A percentile compares a stretch with the other conserved stretches of the same genome.
These are phyloP conservation scores for Achatina immaculata DNA, from an alignment of 1,140 invertebrate species.

Conservation along the genomic window DNA sequence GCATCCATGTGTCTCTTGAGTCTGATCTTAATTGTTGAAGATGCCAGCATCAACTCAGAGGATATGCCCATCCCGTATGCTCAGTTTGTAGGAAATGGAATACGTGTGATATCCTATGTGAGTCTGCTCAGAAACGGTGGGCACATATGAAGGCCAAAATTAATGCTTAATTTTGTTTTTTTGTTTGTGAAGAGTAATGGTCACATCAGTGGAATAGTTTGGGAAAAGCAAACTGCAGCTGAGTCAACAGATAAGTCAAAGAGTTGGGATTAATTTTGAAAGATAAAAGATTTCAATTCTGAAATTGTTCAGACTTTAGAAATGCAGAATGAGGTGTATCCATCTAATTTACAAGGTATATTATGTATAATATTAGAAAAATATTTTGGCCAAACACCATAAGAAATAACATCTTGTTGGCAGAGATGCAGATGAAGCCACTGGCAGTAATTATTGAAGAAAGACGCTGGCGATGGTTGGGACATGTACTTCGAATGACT, in stretches of 20 bases:
- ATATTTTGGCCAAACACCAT: too few relatives aligned
- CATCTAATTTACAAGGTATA: too few relatives aligned
- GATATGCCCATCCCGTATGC: neutral
- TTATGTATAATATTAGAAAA: too few relatives aligned
- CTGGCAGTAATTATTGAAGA: too few relatives aligned
- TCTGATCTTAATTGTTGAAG: constrained; percentile 18
- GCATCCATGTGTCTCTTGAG: constrained; percentile 15
- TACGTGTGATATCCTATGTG: constrained; percentile 16
- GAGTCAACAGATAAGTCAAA: neutral
- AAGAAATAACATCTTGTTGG: too few relatives aligned
- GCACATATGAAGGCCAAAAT: neutral
- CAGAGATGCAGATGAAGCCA: too few relatives aligned
- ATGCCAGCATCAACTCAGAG: neutral
- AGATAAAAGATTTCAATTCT: neutral
- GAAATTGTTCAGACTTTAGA: neutral
- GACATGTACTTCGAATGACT: too few relatives aligned
- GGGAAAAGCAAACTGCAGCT: neutral
- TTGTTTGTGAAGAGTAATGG: too few relatives aligned
- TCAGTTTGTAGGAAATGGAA: constrained; percentile 14
- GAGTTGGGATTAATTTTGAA: neutral
- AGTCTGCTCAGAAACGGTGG: neutral
- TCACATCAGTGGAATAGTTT: neutral
- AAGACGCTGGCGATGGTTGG: too few relatives aligned
- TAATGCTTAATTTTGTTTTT: neutral
- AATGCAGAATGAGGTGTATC: too few relatives aligned